Percentiles rank a stretch among this genome's conserved stretches.
Evolutionary conservation across 2,113 vertebrate genomes (phyloP).

Genomic region (Anser brachyrhynchus): DNA sequence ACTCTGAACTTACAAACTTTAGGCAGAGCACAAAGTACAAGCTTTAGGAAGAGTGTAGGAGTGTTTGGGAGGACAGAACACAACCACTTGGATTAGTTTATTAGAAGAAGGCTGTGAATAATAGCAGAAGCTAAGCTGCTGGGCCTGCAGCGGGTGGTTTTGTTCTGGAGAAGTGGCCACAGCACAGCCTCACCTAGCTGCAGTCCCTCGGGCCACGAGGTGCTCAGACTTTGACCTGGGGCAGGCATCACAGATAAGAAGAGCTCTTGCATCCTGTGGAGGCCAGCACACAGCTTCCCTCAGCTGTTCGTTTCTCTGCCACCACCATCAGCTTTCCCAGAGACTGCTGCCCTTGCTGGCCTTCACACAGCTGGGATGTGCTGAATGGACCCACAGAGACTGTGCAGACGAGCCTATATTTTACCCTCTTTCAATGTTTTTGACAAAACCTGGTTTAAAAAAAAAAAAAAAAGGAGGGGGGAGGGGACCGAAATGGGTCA

Average conservation of each 20-base stretch:
- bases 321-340: not conserved
- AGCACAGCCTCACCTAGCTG: not conserved
- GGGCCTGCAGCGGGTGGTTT: not conserved
- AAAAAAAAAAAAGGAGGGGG: not conserved
- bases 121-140: not conserved
- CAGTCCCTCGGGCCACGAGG: fast-evolving
- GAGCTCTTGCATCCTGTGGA: not conserved
- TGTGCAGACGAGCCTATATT: not conserved
- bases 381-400: not conserved
- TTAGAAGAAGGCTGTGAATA: not conserved
- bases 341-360: not conserved
- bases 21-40: not conserved
- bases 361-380: not conserved
- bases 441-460: not conserved
- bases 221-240: not conserved
- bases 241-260: not conserved
- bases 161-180: not conserved
- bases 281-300: not conserved
- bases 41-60: not conserved
- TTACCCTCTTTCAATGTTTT: not conserved
- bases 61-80: not conserved
- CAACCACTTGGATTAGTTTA: not conserved
- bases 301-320: not conserved
- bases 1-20: not conserved
- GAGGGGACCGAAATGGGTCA: not conserved